Conservation (phyloP, 2,797 vertebrate genomes). For the Benthosema pterotum region DNA sequence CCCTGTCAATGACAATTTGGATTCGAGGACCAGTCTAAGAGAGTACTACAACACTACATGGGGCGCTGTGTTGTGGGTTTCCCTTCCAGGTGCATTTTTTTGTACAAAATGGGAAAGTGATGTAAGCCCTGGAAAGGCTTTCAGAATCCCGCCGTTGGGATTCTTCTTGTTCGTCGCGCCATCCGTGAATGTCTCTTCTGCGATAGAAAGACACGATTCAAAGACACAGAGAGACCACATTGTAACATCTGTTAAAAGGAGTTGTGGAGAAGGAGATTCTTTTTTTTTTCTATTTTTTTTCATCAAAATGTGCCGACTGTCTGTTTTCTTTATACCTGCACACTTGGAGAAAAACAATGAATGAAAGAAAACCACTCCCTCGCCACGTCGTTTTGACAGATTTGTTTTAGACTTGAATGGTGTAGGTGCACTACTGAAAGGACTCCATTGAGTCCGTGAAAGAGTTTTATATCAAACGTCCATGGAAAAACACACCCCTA, state of each 20-base stretch:
- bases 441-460: conserved; percentile 34
- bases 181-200: conserved; percentile 37
- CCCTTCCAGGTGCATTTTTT: too few species aligned
- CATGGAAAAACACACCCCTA: conserved; percentile 38
- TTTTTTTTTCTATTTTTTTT: conserved; percentile 64
- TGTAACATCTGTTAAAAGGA: conserved; percentile 77
- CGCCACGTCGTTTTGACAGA: conserved; percentile 40
- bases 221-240: conserved; percentile 63
- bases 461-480: conserved; percentile 66
- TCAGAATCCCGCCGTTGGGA: too few species aligned
- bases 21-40: too few species aligned
- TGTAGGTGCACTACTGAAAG: conserved; percentile 46
- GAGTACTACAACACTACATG: too few species aligned
- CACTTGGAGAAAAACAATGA: conserved; percentile 44
- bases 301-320: conserved; percentile 66
- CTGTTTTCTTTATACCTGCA: conserved; percentile 50
- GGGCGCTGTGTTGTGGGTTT: too few species aligned
- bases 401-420: conserved; percentile 46
- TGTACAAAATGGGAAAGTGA: too few species aligned
- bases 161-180: too few species aligned
- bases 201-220: conserved; percentile 68
- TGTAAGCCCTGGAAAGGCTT: too few species aligned
- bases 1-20: too few species aligned
- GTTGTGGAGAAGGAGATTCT: conserved; percentile 66
- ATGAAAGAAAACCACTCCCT: conserved; percentile 54